These are phyloP conservation scores for Molothrus ater DNA, from an alignment of 2,797 vertebrate genomes.

Conservation along the genomic window DNA sequence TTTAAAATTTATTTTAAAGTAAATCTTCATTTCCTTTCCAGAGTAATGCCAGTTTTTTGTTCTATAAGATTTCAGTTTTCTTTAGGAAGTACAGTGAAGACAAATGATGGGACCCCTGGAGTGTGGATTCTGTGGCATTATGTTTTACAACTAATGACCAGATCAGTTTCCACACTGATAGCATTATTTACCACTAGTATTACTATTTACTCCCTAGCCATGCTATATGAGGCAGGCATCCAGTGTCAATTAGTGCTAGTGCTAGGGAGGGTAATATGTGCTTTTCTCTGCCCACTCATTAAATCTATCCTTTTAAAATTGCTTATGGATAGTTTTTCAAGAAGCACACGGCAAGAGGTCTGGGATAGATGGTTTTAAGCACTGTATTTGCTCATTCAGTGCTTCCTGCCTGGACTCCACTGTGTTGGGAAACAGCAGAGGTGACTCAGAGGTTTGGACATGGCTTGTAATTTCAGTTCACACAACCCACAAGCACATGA, in stretches of 20 bases:
- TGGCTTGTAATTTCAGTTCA: slow-evolving; percentile 16
- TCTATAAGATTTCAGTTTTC: not conserved
- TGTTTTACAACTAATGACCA: not conserved
- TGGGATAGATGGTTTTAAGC: not conserved
- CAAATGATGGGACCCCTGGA: not conserved
- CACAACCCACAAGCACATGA: not conserved
- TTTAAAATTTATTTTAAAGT: not conserved
- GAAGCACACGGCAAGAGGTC: not conserved
- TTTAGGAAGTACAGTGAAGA: not conserved
- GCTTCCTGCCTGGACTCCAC: not conserved
- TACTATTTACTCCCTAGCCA: not conserved
- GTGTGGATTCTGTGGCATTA: not conserved
- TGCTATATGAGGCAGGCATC: not conserved
- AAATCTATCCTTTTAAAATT: not conserved
- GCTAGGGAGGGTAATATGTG: not conserved
- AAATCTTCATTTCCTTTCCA: not conserved
- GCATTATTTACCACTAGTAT: not conserved
- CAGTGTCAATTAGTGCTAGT: rapidly evolving
- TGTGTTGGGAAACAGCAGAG: not conserved
- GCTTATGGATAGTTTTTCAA: not conserved
- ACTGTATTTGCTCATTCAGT: not conserved
- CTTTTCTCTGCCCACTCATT: not conserved
- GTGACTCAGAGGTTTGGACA: not conserved
- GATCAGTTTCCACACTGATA: not conserved
- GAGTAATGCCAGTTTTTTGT: not conserved